These are phyloP conservation scores for Eurois occulta DNA, from an alignment of 2,888 invertebrate species.

Conservation along the genomic window DNA sequence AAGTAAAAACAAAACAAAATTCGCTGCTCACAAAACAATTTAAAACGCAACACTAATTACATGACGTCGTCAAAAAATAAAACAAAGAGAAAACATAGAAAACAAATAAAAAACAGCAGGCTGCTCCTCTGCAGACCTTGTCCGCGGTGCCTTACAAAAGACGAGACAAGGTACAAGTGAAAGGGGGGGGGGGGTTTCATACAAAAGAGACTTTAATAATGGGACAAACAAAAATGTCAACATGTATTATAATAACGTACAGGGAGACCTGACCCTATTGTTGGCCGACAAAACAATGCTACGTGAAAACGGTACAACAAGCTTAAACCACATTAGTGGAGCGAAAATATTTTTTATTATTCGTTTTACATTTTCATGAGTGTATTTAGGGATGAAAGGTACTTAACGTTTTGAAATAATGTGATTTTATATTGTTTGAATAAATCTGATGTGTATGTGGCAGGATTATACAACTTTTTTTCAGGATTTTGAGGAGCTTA, in stretches of 20 bases:
- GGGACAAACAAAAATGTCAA: constrained; percentile 86
- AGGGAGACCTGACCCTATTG: constrained; percentile 63
- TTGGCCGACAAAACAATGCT: constrained; percentile 61
- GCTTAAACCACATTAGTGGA: constrained; percentile 63
- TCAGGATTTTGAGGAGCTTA: constrained; percentile 13
- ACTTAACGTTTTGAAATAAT: constrained; percentile 49
- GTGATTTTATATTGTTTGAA: constrained; percentile 32
- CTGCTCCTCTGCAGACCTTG: constrained; percentile 44
- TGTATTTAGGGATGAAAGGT: constrained; percentile 52
- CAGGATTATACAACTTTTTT: constrained; percentile 39
- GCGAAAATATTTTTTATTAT: constrained; percentile 48
- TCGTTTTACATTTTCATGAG: constrained; percentile 42
- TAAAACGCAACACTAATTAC: constrained; percentile 54
- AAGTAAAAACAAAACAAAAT: constrained; percentile 16
- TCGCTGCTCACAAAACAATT: constrained; percentile 23
- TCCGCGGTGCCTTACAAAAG: constrained; percentile 56
- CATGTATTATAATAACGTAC: constrained; percentile 72
- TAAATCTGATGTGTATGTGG: constrained; percentile 17
- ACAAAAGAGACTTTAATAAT: constrained; percentile 83
- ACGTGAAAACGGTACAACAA: constrained; percentile 62
- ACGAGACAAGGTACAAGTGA: constrained; percentile 56
- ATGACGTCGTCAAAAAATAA: constrained; percentile 31
- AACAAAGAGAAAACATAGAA: constrained; percentile 30
- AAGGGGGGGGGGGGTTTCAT: constrained; percentile 70
- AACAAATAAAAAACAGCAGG: constrained; percentile 27